Percentiles rank a stretch among this genome's conserved stretches.
Evolutionary conservation across 1,140 invertebrate genomes (phyloP).

Genomic region (Aphaenogaster ashmeadi): DNA sequence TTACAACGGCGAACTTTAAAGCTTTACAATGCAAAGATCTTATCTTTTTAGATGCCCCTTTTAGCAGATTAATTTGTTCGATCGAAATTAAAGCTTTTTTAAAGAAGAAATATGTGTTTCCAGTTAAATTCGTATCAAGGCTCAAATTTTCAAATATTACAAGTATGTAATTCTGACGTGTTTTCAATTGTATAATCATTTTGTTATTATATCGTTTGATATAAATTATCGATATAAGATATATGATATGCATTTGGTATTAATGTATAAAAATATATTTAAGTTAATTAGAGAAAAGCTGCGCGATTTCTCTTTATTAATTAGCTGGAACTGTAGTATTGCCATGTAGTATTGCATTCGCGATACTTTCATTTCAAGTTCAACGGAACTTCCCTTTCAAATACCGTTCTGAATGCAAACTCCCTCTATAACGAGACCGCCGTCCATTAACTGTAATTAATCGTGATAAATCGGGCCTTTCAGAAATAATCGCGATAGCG

Average conservation of each 20-base stretch:
- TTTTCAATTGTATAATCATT: not conserved
- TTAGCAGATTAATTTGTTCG: not conserved
- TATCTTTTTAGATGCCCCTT: constrained; percentile 12
- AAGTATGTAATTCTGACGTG: not conserved
- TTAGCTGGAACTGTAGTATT: not conserved
- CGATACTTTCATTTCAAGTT: constrained; percentile 7
- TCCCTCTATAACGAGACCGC: not conserved
- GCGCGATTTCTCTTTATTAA: not conserved
- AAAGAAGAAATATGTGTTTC: not conserved
- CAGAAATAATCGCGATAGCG: constrained; percentile 1
- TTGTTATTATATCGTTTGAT: not conserved
- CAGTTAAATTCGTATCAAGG: not conserved
- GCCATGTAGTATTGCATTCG: not conserved
- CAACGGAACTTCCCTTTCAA: not conserved
- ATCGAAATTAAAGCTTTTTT: not conserved
- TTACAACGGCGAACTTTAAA: constrained; percentile 12
- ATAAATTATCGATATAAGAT: not conserved
- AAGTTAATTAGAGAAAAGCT: not conserved
- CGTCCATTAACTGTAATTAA: constrained; percentile 66
- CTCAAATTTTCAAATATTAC: not conserved
- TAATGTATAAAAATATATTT: not conserved
- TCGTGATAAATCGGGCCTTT: constrained; percentile 37
- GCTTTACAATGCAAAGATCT: not conserved
- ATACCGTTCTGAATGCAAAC: constrained; percentile 26
- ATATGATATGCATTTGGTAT: not conserved